These are phyloP conservation scores for Gastracanthus pulcherrimus DNA, from an alignment of 2,888 invertebrate species.

Conservation along the genomic window DNA sequence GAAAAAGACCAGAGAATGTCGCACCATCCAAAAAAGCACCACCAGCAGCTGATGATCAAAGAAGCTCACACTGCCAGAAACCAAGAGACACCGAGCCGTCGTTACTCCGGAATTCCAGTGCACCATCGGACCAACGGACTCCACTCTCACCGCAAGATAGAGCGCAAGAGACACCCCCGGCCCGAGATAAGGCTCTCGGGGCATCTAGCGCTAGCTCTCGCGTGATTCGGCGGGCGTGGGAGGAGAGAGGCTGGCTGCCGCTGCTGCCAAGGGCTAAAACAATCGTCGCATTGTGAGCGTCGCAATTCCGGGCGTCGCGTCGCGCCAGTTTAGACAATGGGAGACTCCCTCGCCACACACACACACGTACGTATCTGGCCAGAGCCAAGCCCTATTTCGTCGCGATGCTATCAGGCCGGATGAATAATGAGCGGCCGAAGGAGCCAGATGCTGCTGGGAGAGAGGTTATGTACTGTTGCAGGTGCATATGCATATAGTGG, in stretches of 20 bases:
- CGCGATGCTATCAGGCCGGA: conserved; percentile 66
- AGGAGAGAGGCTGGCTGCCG: conserved; percentile 1
- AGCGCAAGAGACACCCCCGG: neutral
- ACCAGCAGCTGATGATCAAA: neutral
- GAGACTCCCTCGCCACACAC: conserved; percentile 66
- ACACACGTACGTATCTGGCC: conserved; percentile 68
- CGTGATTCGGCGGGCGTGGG: neutral
- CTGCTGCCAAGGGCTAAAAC: conserved; percentile 70
- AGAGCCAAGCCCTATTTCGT: conserved; percentile 62
- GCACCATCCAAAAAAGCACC: too few species aligned
- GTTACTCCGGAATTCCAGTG: too few species aligned
- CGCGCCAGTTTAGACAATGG: conserved; percentile 70
- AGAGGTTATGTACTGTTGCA: too few species aligned
- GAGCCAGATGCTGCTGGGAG: conserved; percentile 58
- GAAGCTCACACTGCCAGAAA: too few species aligned
- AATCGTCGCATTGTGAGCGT: conserved; percentile 75
- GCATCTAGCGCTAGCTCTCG: too few species aligned
- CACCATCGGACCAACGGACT: neutral
- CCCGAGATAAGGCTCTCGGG: neutral
- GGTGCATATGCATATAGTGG: too few species aligned
- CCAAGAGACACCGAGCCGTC: neutral
- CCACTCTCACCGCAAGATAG: neutral
- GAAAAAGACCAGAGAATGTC: too few species aligned
- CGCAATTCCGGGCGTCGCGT: conserved; percentile 69
- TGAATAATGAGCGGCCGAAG: conserved; percentile 71